Conservation (phyloP, 2,113 vertebrate genomes). For the Ginglymostoma cirratum region DNA sequence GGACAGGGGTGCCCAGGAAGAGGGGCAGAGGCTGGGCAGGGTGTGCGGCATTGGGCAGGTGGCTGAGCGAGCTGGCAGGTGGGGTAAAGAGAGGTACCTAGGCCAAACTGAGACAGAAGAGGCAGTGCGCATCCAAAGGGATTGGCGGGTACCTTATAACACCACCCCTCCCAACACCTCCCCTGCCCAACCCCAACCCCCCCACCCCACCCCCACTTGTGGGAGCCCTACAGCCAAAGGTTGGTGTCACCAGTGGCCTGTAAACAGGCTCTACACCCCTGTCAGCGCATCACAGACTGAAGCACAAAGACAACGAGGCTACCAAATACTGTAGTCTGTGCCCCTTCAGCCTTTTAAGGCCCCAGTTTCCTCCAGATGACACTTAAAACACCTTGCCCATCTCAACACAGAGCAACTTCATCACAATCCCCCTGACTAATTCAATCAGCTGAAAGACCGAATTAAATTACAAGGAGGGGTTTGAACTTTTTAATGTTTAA, state of each 20-base stretch:
- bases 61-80: too few species aligned
- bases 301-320: background rate
- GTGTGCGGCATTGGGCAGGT: background rate
- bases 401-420: background rate
- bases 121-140: too few species aligned
- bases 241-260: background rate
- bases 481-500: background rate
- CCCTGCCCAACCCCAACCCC: too few species aligned
- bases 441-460: background rate
- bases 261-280: background rate
- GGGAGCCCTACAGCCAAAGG: background rate
- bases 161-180: too few species aligned
- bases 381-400: background rate
- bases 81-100: too few species aligned
- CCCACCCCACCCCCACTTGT: too few species aligned
- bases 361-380: background rate
- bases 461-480: background rate
- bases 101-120: too few species aligned
- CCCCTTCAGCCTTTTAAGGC: background rate
- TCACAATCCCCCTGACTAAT: background rate
- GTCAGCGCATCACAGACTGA: background rate
- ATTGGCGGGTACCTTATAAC: too few species aligned
- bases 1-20: background rate
- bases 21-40: background rate
- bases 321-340: background rate